phyloP scores from a whole-genome alignment of 2,113 vertebrate species.

The Vireo altiloquus region DNA sequence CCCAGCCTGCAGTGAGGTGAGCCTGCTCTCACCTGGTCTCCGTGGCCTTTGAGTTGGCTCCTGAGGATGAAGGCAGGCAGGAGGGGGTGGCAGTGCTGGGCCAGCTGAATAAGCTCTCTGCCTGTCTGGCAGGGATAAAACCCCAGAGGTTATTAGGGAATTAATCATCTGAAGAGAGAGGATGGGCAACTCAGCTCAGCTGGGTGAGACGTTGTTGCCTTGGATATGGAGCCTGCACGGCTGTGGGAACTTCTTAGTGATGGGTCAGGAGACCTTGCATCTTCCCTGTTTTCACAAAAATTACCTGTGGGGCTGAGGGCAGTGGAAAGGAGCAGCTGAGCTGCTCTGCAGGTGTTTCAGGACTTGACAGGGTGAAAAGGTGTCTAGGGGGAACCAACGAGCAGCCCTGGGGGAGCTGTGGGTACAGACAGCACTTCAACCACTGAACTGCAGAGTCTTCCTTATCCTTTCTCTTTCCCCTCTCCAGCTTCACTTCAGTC shows the following conservation, averaged over 20 bases:
- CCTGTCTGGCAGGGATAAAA: neutral
- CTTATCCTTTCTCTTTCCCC: neutral
- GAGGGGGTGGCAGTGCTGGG: neutral
- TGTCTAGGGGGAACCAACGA: accelerated
- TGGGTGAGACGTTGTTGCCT: neutral
- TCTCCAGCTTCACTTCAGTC: neutral
- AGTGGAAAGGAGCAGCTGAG: neutral
- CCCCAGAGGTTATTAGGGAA: neutral
- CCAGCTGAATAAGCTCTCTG: neutral
- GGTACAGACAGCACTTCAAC: neutral
- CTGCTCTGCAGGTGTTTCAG: neutral
- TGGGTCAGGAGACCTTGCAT: neutral
- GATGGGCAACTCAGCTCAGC: neutral
- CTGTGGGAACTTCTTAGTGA: neutral
- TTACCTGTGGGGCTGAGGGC: neutral
- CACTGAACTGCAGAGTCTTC: neutral
- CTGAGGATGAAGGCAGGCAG: neutral
- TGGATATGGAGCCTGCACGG: neutral
- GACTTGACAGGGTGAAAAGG: neutral
- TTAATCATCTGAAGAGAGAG: neutral
- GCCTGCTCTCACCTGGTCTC: neutral
- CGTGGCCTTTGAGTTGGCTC: neutral
- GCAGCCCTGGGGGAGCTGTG: accelerated
- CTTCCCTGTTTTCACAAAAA: neutral
- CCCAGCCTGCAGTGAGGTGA: neutral